Percentiles rank a stretch among this genome's conserved stretches.
Conservation (phyloP, 2,888 invertebrate genomes). For the Drosophila emarginata region DNA sequence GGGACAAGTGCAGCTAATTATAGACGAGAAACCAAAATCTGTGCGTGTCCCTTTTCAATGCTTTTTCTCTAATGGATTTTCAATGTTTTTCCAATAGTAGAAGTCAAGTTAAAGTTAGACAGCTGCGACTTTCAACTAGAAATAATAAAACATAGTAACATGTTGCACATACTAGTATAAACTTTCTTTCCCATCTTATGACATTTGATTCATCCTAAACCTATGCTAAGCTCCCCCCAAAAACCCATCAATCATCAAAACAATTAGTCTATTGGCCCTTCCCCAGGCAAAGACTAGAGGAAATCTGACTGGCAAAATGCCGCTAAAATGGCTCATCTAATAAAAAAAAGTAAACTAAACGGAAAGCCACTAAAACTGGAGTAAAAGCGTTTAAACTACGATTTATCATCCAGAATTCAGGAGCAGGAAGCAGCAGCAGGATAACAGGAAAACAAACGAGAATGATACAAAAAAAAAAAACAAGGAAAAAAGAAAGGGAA, state of each 20-base stretch:
- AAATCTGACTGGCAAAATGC: slow-evolving; percentile 53
- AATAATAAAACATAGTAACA: slow-evolving; percentile 21
- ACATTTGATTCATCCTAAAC: slow-evolving; percentile 5
- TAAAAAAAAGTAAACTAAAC: slow-evolving; percentile 69
- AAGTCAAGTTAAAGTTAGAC: slow-evolving; percentile 24
- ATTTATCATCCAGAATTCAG: slow-evolving; percentile 68
- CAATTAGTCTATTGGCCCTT: slow-evolving; percentile 58
- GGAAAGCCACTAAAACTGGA: slow-evolving; percentile 70
- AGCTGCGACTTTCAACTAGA: slow-evolving; percentile 15
- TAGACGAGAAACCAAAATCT: slow-evolving; percentile 39
- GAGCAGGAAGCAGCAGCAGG: slow-evolving; percentile 31
- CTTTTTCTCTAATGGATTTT: slow-evolving; percentile 62
- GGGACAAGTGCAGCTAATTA: slow-evolving; percentile 71
- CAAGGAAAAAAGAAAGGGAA: slow-evolving; percentile 17
- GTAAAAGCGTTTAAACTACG: slow-evolving; percentile 78
- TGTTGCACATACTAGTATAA: slow-evolving; percentile 18
- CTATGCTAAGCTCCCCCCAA: not conserved
- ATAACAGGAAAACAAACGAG: slow-evolving; percentile 39
- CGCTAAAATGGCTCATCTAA: slow-evolving; percentile 70
- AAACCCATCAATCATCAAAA: slow-evolving; percentile 62
- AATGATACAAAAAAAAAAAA: slow-evolving; percentile 18
- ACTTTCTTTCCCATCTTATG: not conserved
- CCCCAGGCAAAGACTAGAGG: slow-evolving; percentile 40
- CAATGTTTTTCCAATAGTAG: slow-evolving; percentile 48
- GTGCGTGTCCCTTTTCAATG: slow-evolving; percentile 8